Evolutionary conservation across 2,888 invertebrate genomes (phyloP), one percentile per base, ranked within the genome.

Genomic region (Conchocele bisecta): DNA sequence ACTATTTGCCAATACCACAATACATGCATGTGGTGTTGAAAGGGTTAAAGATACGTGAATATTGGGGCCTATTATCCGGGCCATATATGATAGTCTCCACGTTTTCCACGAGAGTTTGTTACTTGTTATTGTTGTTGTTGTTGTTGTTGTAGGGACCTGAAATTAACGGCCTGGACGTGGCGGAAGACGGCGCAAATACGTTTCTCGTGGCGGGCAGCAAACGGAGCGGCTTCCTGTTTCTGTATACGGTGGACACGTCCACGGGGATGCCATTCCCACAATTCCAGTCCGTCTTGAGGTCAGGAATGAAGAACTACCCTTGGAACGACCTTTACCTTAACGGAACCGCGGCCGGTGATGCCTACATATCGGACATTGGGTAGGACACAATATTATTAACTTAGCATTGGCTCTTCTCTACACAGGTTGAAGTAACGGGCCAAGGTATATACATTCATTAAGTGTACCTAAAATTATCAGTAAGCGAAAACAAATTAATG

Each of bases 141-240:
- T n/a, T n/a, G n/a, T n/a, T n/a, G n/a, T n/a, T n/a, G n/a, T 20
- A 83, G 83, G 83, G 83, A 7, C 75, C 79, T 9, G 69, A 75
- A 39, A 56, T 83, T 3, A 79, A 76, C 29, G 78, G 75, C 2
- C 28, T 83, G 35, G 83, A 83, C 44, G 65, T 82, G 0, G 60
- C 64, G 17, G 71, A 73, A 5, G 76, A 81, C 41, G 75, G 79
- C 33, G 78, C 72, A 3, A 72, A 64, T 1, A 54, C 71, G 7
- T 79, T 63, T 48, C 46, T 83, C 22, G 58, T 81, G n/a, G 71
- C 59, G 1, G 83, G 83, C 2, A 83, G 81, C 60, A 75, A 69
- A 48, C 73, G 75, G 13, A 74, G 72, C 20, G 83, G 83, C 2
- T 71, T 72, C 13, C 63, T 83, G 15, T 82, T 69, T 41, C 58